Evolutionary conservation across 2,888 invertebrate species (phyloP).

Genomic region (Ormia ochracea): DNA sequence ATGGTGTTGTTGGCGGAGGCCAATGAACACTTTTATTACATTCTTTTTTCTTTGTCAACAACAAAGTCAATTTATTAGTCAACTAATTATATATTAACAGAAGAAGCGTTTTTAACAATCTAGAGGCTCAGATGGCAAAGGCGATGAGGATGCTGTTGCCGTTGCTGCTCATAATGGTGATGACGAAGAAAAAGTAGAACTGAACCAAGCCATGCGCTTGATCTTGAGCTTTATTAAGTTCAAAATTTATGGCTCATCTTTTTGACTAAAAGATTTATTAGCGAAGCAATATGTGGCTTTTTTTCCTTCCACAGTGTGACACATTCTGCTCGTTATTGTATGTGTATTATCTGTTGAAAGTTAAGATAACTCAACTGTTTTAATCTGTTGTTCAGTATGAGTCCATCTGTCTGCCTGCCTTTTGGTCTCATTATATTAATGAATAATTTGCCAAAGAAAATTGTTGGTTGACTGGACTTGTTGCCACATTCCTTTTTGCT

Average conservation of each 20-base stretch:
- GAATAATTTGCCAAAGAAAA: conserved; percentile 41
- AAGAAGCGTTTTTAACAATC: conserved; percentile 24
- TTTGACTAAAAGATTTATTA: conserved; percentile 61
- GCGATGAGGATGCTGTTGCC: neutral
- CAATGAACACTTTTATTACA: neutral
- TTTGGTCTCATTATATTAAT: conserved; percentile 60
- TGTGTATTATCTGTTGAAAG: neutral
- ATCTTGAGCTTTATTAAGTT: conserved; percentile 54
- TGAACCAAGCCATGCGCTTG: conserved; percentile 4
- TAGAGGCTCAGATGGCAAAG: conserved; percentile 9
- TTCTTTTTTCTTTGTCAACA: conserved; percentile 28
- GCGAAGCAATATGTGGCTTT: conserved; percentile 41
- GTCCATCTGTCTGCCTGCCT: neutral
- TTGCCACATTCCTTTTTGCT: neutral
- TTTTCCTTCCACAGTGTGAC: conserved; percentile 57
- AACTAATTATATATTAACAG: conserved; percentile 57
- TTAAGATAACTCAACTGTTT: neutral
- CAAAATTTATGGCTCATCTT: conserved; percentile 60
- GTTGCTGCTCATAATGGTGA: neutral
- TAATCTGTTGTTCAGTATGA: neutral
- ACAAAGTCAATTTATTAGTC: conserved; percentile 51
- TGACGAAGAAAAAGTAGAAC: conserved; percentile 7
- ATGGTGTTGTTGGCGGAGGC: neutral
- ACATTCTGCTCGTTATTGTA: conserved; percentile 23
- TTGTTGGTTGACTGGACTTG: neutral